Conservation (phyloP, 2,888 invertebrate genomes). For the Dioctria linearis region DNA sequence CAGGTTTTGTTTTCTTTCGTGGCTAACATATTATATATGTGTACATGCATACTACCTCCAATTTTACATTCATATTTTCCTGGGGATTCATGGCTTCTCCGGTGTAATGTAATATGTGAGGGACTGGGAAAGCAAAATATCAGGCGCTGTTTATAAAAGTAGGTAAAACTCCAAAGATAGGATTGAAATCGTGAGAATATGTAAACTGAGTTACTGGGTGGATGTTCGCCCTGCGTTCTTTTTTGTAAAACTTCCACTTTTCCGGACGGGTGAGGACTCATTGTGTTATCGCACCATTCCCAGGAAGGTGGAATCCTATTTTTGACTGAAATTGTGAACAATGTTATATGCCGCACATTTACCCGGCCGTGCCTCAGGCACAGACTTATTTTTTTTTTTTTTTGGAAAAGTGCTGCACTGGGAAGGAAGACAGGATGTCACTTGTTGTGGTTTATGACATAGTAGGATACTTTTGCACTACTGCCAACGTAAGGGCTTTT, state of each 20-base stretch:
- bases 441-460: conserved; percentile 42
- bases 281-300: conserved; percentile 26
- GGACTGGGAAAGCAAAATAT: conserved; percentile 5
- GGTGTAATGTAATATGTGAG: background rate
- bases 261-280: conserved; percentile 4
- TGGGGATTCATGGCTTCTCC: background rate
- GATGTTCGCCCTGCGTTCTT: background rate
- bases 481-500: background rate
- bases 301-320: background rate
- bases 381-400: background rate
- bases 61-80: conserved; percentile 12
- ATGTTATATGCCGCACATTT: background rate
- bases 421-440: conserved; percentile 24
- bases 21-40: too few species aligned
- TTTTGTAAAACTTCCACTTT: conserved; percentile 28
- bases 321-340: background rate
- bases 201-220: conserved; percentile 27
- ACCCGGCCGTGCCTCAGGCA: background rate
- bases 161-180: conserved; percentile 19
- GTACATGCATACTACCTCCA: background rate
- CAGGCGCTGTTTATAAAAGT: conserved; percentile 6
- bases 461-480: conserved; percentile 10
- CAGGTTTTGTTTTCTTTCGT: background rate
- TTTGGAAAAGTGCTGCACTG: conserved; percentile 5
- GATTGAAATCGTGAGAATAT: conserved; percentile 32